Percentiles rank a stretch among this genome's conserved stretches.
These are phyloP conservation scores for Mamestra configurata DNA, from an alignment of 1,140 invertebrate species.

Conservation along the genomic window DNA sequence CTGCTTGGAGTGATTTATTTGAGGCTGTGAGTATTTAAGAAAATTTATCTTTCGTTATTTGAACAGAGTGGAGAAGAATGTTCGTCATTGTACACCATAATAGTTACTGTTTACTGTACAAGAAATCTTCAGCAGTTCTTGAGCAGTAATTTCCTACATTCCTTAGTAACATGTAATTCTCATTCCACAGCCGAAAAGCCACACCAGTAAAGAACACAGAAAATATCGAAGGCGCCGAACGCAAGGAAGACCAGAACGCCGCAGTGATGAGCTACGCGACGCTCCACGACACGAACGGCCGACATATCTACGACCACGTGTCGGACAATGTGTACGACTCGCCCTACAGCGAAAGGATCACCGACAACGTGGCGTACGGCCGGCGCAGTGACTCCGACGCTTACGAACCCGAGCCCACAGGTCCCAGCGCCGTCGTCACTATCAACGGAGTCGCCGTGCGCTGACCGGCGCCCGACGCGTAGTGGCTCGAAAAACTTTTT, in stretches of 20 bases:
- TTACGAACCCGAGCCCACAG: slow-evolving; percentile 84
- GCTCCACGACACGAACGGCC: slow-evolving; percentile 90
- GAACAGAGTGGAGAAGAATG: too few species aligned
- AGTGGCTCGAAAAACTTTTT: slow-evolving; percentile 53
- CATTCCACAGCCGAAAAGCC: slow-evolving; percentile 90
- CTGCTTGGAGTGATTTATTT: slow-evolving; percentile 92
- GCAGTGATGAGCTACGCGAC: slow-evolving; percentile 96
- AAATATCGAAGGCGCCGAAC: slow-evolving; percentile 94
- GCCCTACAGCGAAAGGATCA: slow-evolving; percentile 88
- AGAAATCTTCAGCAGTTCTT: not conserved
- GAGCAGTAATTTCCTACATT: not conserved
- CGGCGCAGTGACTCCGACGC: slow-evolving; percentile 87
- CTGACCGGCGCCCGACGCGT: slow-evolving; percentile 58
- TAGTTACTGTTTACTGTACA: too few species aligned
- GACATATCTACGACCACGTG: slow-evolving; percentile 92
- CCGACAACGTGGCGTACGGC: slow-evolving; percentile 84
- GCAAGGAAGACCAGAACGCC: slow-evolving; percentile 94
- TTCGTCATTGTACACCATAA: too few species aligned
- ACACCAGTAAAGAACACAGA: slow-evolving; percentile 96
- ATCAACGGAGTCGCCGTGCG: slow-evolving; percentile 86
- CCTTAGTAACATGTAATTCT: not conserved
- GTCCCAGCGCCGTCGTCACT: slow-evolving; percentile 80
- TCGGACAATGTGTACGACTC: slow-evolving; percentile 92
- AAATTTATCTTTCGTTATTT: too few species aligned
- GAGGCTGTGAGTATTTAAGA: slow-evolving; percentile 90